A percentile compares a stretch with the other conserved stretches of the same genome.
Conservation (phyloP, 2,113 vertebrate genomes). For the Paracanthobrama guichenoti region DNA sequence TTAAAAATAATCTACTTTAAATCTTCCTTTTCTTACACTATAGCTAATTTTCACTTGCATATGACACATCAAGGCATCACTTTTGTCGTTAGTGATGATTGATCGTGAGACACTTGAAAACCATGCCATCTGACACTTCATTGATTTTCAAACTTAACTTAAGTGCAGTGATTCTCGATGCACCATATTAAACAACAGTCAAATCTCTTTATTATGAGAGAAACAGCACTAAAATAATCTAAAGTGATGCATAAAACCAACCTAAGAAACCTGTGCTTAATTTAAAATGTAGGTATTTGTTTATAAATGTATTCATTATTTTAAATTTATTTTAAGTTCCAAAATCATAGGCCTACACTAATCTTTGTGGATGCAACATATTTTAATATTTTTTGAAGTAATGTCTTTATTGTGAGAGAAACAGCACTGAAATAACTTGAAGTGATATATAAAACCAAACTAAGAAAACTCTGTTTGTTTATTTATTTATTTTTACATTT, state of each 20-base stretch:
- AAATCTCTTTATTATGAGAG: too few species aligned
- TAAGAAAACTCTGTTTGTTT: not conserved
- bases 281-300: not conserved
- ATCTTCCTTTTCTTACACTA: not conserved
- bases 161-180: not conserved
- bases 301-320: not conserved
- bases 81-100: too few species aligned
- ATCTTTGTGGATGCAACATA: too few species aligned
- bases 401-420: too few species aligned
- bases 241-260: not conserved
- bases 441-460: not conserved
- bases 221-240: too few species aligned
- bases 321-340: too few species aligned
- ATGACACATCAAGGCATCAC: not conserved
- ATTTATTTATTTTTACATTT: not conserved
- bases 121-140: not conserved
- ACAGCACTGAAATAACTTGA: too few species aligned
- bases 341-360: too few species aligned
- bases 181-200: not conserved
- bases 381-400: too few species aligned
- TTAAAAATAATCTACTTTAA: too few species aligned
- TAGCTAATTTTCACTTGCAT: not conserved
- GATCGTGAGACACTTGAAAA: too few species aligned
- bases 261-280: not conserved
- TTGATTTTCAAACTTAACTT: not conserved